phyloP scores from a whole-genome alignment of 2,888 invertebrate genomes.

The Conistra vaccinii region DNA sequence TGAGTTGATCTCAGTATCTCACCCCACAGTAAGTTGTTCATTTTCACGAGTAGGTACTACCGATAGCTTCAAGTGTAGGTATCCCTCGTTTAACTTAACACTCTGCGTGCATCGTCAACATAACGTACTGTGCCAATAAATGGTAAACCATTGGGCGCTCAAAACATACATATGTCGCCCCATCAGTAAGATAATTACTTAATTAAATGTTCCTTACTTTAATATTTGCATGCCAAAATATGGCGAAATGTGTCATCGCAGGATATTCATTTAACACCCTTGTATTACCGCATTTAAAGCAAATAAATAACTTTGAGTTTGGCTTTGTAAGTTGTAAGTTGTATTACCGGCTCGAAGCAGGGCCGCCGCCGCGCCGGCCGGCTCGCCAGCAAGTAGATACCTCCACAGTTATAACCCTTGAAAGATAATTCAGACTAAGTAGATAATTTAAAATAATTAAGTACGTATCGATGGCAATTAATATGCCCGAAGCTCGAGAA shows the following conservation, averaged over 20 bases:
- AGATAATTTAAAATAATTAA: neutral
- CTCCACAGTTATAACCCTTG: neutral
- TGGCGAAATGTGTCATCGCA: no score
- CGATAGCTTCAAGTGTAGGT: neutral
- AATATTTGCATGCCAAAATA: no score
- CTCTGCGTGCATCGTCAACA: neutral
- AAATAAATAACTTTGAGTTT: no score
- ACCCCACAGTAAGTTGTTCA: neutral
- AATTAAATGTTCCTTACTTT: no score
- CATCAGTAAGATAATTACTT: no score
- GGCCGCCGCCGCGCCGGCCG: no score
- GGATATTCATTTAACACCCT: no score
- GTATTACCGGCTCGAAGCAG: no score
- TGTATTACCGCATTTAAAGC: no score
- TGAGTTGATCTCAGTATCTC: no score
- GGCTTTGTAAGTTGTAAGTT: no score
- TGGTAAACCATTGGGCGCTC: neutral
- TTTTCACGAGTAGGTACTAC: neutral
- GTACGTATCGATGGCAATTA: constrained; percentile 4
- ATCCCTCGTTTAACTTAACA: neutral
- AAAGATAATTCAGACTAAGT: neutral
- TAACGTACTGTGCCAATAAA: neutral
- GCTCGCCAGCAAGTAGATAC: no score
- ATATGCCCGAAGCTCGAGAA: neutral
- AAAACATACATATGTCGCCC: neutral